Conservation (phyloP, 2,888 invertebrate genomes). For the Entomobrya proxima region DNA sequence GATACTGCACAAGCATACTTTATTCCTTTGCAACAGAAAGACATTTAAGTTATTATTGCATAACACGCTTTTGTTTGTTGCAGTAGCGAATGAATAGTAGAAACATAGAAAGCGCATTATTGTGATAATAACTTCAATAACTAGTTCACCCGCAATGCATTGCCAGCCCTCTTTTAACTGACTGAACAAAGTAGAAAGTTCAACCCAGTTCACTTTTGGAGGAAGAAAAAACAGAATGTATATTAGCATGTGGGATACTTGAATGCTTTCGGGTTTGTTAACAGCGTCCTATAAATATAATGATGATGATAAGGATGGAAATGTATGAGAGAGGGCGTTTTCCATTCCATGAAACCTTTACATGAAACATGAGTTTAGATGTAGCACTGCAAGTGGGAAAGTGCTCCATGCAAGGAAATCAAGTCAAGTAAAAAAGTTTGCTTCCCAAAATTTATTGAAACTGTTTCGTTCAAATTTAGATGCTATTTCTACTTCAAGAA, state of each 20-base stretch:
- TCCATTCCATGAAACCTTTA: conserved; percentile 38
- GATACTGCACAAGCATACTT: too few species aligned
- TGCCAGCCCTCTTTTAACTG: background rate
- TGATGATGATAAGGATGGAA: background rate
- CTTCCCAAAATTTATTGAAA: background rate
- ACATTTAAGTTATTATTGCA: too few species aligned
- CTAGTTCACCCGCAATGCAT: background rate
- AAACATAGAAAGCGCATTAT: background rate
- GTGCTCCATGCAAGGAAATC: background rate
- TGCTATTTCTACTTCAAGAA: background rate
- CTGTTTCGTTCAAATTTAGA: too few species aligned
- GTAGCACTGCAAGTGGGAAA: background rate
- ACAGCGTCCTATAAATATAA: background rate
- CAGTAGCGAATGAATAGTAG: too few species aligned
- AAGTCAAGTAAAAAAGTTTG: background rate
- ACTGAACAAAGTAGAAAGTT: conserved; percentile 19
- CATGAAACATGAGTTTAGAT: conserved; percentile 28
- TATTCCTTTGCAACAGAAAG: too few species aligned
- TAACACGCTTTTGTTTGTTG: too few species aligned
- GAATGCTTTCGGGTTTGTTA: conserved; percentile 1
- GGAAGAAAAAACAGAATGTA: background rate
- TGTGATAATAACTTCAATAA: background rate
- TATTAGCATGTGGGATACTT: background rate
- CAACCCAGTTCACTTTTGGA: background rate
- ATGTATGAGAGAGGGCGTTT: conserved; percentile 49